A percentile compares a stretch with the other conserved stretches of the same genome.
These are phyloP conservation scores for Drosophila pseudoobscura DNA, from an alignment of 1,140 invertebrate species.

Conservation along the genomic window DNA sequence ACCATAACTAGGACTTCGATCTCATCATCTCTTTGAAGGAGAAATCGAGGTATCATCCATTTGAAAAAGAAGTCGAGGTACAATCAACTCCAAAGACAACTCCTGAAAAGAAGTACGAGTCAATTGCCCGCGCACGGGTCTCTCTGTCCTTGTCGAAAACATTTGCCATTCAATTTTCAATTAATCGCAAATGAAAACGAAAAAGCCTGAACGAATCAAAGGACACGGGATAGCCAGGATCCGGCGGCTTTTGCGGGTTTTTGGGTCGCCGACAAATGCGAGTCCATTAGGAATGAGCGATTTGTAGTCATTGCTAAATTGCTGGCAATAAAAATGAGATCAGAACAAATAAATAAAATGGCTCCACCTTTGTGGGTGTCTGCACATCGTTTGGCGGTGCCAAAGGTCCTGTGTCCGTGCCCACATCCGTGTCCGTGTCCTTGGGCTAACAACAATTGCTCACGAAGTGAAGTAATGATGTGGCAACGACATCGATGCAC, in stretches of 20 bases:
- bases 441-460: constrained; percentile 57
- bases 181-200: constrained; percentile 21
- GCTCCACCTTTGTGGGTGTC: constrained; percentile 6
- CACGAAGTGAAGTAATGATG: constrained; percentile 62
- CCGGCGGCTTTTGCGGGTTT: too few species aligned
- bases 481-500: constrained; percentile 57
- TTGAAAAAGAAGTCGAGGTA: too few species aligned
- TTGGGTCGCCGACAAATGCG: constrained; percentile 30
- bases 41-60: too few species aligned
- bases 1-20: background rate
- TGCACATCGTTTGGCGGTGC: constrained; percentile 18
- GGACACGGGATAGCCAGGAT: too few species aligned
- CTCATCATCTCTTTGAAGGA: background rate
- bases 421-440: constrained; percentile 22
- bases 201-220: too few species aligned
- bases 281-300: constrained; percentile 66
- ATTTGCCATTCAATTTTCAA: constrained; percentile 44
- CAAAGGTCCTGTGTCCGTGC: background rate
- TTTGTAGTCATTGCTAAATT: constrained; percentile 65
- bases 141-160: background rate
- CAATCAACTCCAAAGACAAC: too few species aligned
- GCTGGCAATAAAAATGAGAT: constrained; percentile 63
- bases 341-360: constrained; percentile 52
- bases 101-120: background rate
- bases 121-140: background rate